Conservation (phyloP, 2,888 invertebrate genomes). For the Cheilosia scutellata region DNA sequence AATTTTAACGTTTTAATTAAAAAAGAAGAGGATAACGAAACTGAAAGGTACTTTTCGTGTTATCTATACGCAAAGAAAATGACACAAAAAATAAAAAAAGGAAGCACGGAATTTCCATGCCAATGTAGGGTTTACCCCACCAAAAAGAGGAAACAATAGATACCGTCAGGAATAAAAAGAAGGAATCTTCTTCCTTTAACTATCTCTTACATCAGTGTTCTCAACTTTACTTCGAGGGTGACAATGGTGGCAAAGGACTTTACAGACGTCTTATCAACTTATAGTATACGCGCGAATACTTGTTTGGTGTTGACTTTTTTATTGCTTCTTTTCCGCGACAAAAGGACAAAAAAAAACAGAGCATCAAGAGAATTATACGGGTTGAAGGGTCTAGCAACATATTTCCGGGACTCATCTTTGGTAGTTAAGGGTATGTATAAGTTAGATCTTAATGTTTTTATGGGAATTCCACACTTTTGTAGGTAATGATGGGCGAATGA, state of each 20-base stretch:
- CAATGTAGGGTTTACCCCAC: constrained; percentile 48
- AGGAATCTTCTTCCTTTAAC: constrained; percentile 52
- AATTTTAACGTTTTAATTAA: constrained; percentile 81
- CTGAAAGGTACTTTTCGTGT: constrained; percentile 73
- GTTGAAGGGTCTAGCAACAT: constrained; percentile 55
- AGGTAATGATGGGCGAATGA: constrained; percentile 14
- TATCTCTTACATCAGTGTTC: constrained; percentile 63
- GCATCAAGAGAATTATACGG: constrained; percentile 27
- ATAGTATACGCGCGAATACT: constrained; percentile 57
- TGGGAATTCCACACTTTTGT: constrained; percentile 49
- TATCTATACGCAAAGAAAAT: constrained; percentile 67
- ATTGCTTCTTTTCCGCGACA: constrained; percentile 72
- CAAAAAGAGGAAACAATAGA: constrained; percentile 50
- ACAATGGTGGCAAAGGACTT: constrained; percentile 63
- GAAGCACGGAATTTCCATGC: constrained; percentile 64
- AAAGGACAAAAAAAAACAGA: constrained; percentile 22
- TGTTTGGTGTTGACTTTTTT: constrained; percentile 73
- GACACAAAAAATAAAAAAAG: constrained; percentile 38
- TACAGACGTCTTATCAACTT: constrained; percentile 68
- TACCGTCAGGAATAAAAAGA: constrained; percentile 29
- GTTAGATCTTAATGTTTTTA: constrained; percentile 24
- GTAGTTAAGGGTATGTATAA: constrained; percentile 33
- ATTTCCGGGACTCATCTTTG: constrained; percentile 69
- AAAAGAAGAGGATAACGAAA: constrained; percentile 77
- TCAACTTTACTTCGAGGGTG: constrained; percentile 42